These are phyloP conservation scores for Lepidonotus clava DNA, from an alignment of 2,888 invertebrate species.

Conservation along the genomic window DNA sequence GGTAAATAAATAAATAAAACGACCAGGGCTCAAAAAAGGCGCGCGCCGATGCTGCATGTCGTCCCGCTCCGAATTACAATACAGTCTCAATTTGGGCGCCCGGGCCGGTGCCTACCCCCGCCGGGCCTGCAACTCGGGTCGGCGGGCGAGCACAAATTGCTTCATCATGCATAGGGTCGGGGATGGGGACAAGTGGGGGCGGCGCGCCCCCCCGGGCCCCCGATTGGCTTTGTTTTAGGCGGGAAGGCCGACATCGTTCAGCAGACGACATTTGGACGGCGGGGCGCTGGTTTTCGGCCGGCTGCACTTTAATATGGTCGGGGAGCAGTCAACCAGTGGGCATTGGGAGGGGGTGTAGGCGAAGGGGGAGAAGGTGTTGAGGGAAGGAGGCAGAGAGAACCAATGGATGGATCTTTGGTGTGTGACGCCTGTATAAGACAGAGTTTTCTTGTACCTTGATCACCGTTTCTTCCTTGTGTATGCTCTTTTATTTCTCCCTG, in stretches of 20 bases:
- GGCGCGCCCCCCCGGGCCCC: neutral
- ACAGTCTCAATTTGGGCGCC: conserved; percentile 38
- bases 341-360: neutral
- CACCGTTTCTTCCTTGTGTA: too few species aligned
- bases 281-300: neutral
- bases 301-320: conserved; percentile 49
- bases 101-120: neutral
- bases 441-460: too few species aligned
- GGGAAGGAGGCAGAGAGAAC: neutral
- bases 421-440: too few species aligned
- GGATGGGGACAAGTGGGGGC: neutral
- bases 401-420: neutral
- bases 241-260: neutral
- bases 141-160: neutral
- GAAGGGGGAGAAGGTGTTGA: neutral
- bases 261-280: neutral
- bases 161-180: neutral
- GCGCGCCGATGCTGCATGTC: neutral
- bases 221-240: conserved; percentile 43
- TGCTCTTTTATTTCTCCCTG: too few species aligned
- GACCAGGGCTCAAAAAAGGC: neutral
- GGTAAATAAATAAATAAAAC: neutral
- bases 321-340: conserved; percentile 29
- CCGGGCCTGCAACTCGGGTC: neutral
- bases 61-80: neutral